Percentiles rank a stretch among this genome's conserved stretches.
Evolutionary conservation across 1,140 invertebrate genomes (phyloP).

Genomic region (Mylabris phalerata): DNA sequence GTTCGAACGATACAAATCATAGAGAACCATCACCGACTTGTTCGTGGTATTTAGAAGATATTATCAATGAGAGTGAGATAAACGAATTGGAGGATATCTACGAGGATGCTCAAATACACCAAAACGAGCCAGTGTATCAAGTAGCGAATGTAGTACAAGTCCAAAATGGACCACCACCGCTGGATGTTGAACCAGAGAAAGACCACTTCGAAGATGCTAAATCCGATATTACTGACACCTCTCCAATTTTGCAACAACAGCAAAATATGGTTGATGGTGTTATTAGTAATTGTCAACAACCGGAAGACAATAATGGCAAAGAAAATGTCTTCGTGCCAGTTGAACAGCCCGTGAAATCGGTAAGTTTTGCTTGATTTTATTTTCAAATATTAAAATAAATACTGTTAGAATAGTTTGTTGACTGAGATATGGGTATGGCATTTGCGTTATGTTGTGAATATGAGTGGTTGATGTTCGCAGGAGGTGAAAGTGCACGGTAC

Average conservation of each 20-base stretch:
- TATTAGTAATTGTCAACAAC: conserved; percentile 2
- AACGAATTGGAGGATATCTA: conserved; percentile 32
- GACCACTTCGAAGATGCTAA: background rate
- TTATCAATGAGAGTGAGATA: conserved; percentile 29
- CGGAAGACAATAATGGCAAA: background rate
- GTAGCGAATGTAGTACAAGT: conserved; percentile 32
- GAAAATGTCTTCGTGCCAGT: background rate
- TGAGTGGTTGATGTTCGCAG: conserved; percentile 14
- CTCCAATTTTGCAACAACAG: conserved; percentile 26
- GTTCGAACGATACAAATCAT: conserved; percentile 16
- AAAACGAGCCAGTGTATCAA: conserved; percentile 13
- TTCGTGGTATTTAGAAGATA: conserved; percentile 27
- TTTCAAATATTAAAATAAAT: background rate
- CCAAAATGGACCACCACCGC: conserved; percentile 2
- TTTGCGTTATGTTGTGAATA: background rate
- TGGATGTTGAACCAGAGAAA: background rate
- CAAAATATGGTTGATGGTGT: conserved; percentile 30
- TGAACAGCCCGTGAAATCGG: background rate
- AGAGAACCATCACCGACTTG: conserved; percentile 20
- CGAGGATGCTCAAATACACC: conserved; percentile 21
- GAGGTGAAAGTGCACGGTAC: conserved; percentile 24
- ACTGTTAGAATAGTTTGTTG: background rate
- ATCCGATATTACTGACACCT: conserved; percentile 6
- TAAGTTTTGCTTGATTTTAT: background rate
- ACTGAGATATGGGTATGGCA: background rate